Percentiles rank a stretch among this genome's conserved stretches.
phyloP scores from a whole-genome alignment of 1,140 invertebrate genomes.

The Neotoxoptera formosana region DNA sequence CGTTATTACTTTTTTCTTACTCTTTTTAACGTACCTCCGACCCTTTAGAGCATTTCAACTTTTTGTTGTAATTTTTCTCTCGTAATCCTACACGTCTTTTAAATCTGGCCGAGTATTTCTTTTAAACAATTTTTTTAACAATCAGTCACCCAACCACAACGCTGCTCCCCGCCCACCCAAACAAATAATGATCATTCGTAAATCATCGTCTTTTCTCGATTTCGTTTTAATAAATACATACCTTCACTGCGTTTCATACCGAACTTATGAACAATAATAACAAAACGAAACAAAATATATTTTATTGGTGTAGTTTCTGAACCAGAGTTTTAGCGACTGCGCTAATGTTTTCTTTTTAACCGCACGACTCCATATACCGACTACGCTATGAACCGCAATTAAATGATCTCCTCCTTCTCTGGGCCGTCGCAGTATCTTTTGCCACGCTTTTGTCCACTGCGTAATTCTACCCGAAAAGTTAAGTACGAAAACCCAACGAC shows the following conservation, averaged over 20 bases:
- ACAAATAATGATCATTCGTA: constrained; percentile 29
- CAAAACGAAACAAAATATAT: neutral
- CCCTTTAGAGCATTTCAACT: constrained; percentile 19
- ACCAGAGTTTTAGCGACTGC: neutral
- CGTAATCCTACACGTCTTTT: constrained; percentile 40
- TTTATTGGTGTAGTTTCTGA: constrained; percentile 7
- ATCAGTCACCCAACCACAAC: constrained; percentile 21
- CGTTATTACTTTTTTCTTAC: constrained; percentile 47
- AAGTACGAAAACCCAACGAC: constrained; percentile 26
- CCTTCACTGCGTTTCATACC: neutral
- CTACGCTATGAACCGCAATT: constrained; percentile 7
- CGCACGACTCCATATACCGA: neutral
- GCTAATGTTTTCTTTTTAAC: constrained; percentile 13
- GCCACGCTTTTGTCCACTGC: constrained; percentile 35
- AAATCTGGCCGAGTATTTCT: constrained; percentile 20
- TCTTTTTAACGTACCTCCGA: neutral
- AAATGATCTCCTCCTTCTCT: neutral
- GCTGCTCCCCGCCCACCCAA: no score
- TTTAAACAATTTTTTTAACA: constrained; percentile 3
- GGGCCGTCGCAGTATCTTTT: neutral
- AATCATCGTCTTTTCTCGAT: neutral
- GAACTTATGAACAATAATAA: neutral
- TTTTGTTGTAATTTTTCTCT: constrained; percentile 52
- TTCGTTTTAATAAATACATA: constrained; percentile 1
- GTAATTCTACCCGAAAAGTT: constrained; percentile 54